Evolutionary conservation across 2,888 invertebrate species (phyloP), one percentile per base, ranked within the genome.

Genomic region (Drosophila affinis): DNA sequence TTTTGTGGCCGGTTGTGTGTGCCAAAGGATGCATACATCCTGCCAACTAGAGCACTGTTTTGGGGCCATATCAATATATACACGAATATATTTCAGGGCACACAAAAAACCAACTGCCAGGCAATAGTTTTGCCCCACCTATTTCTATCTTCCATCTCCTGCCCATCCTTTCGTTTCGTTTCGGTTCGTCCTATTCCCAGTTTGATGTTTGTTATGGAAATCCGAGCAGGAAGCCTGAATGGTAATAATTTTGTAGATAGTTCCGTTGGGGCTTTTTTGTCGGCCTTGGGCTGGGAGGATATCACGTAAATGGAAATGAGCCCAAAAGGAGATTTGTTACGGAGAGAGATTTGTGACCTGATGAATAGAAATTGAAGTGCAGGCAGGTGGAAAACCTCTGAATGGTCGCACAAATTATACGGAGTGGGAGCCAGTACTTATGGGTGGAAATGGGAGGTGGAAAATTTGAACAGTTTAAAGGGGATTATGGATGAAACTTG

Each of bases 121-220:
- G 21, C 21, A 21, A 21, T 21, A 21, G 21, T 21, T 21, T 3
- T 39, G 39, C 39, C 39, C 3, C 3, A n/a, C 39, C 39, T 14
- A 39, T 39, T 7, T 39, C 14, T 39, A 39, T 39, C 7, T 39
- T 6, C 14, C 39, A 39, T 39, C 39, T 39, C 14, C 39, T 7
- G n/a, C 14, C 39, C 0, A 39, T 39, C 39, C 39, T 14, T 7
- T 14, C 39, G 14, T 2, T 39, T n/a, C 39, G 39, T 39, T 39
- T 6, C 7, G 39, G n/a, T n/a, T 39, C 7, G n/a, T 39, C 39
- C 39, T 6, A n/a, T 39, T 39, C 85, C 85, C 87, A 62, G 57
- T 79, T 77, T 75, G 81, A 79, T 87, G 79, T 84, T 83, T 87
- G 79, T 63, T 62, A 74, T 67, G 77, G 60, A 84, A 84, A 78